Conservation (phyloP, 2,888 invertebrate species). For the Spodoptera picta region DNA sequence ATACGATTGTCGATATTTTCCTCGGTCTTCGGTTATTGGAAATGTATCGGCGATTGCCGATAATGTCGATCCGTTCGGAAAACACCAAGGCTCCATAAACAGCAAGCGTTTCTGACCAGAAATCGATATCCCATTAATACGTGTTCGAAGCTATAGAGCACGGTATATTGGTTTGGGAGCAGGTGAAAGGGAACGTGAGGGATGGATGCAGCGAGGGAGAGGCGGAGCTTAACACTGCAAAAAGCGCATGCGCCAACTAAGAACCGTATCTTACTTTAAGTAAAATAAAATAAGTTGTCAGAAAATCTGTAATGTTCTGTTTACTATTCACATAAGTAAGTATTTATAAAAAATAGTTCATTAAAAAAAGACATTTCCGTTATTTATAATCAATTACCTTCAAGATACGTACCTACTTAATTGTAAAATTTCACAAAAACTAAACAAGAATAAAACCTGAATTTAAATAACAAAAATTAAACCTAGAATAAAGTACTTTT, state of each 20-base stretch:
- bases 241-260: conserved; percentile 45
- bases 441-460: no score
- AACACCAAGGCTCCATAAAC: conserved; percentile 84
- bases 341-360: no score
- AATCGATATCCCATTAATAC: conserved; percentile 87
- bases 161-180: conserved; percentile 76
- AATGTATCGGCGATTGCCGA: conserved; percentile 87
- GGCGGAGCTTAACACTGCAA: conserved; percentile 23
- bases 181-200: conserved; percentile 73
- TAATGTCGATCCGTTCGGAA: conserved; percentile 89
- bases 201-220: conserved; percentile 68
- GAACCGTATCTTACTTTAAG: conserved; percentile 2
- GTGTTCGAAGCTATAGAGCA: conserved; percentile 79
- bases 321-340: not conserved
- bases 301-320: no score
- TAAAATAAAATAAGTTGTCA: no score
- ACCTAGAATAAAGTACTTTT: no score
- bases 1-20: conserved; percentile 65
- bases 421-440: no score
- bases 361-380: no score
- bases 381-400: no score
- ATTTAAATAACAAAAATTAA: no score
- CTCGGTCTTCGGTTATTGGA: conserved; percentile 69
- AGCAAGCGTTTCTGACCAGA: conserved; percentile 78
- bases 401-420: no score